Conservation (phyloP, 2,888 invertebrate genomes). For the Apodemia duryi region DNA sequence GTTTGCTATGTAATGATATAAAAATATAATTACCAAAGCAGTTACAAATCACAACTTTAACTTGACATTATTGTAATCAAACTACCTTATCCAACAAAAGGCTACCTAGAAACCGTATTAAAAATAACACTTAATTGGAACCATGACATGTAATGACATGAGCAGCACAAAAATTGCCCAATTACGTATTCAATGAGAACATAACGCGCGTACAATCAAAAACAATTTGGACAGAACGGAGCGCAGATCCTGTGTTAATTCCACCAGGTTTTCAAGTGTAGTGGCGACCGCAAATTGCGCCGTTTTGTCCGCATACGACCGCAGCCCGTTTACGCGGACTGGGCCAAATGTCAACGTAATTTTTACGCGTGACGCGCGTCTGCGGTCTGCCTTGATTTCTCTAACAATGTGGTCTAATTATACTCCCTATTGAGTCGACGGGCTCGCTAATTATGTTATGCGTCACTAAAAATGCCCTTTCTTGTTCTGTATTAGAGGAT, state of each 20-base stretch:
- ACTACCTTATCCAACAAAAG: slow-evolving; percentile 1
- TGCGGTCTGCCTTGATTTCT: slow-evolving; percentile 40
- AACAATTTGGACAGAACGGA: slow-evolving; percentile 51
- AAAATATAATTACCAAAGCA: too few species aligned
- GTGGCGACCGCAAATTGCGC: slow-evolving; percentile 50
- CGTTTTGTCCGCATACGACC: slow-evolving; percentile 42
- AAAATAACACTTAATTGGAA: slow-evolving; percentile 22
- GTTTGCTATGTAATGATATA: too few species aligned
- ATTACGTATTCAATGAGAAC: slow-evolving; percentile 36
- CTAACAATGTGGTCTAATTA: slow-evolving; percentile 63
- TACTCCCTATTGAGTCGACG: slow-evolving; percentile 20
- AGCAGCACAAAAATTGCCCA: slow-evolving; percentile 25
- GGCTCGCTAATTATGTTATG: slow-evolving; percentile 2
- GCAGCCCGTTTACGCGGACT: slow-evolving; percentile 40
- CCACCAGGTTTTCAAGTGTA: slow-evolving; percentile 47
- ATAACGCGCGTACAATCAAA: slow-evolving; percentile 55
- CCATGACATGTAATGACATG: slow-evolving; percentile 14
- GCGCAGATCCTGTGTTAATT: slow-evolving; percentile 60
- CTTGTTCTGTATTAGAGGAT: not conserved
- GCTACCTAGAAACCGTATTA: slow-evolving; percentile 27
- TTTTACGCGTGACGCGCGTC: slow-evolving; percentile 28
- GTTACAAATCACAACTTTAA: too few species aligned
- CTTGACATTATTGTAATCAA: too few species aligned
- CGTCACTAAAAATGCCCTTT: slow-evolving; percentile 12
- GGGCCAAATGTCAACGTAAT: slow-evolving; percentile 39